A percentile compares a stretch with the other conserved stretches of the same genome.
Evolutionary conservation across 2,888 invertebrate genomes (phyloP).

Genomic region (Colletes collaris): DNA sequence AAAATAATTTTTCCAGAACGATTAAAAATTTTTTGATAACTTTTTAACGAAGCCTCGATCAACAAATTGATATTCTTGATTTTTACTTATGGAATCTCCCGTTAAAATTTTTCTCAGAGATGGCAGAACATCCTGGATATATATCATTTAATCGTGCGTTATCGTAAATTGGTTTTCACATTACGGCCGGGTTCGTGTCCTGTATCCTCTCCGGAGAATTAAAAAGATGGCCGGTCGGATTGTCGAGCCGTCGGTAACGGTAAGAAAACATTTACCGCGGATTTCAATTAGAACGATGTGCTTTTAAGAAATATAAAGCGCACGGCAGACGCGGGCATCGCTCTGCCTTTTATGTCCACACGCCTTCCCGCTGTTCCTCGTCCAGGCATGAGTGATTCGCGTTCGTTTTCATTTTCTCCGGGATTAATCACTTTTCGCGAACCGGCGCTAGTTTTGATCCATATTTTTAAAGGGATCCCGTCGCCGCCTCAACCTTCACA

Average conservation of each 20-base stretch:
- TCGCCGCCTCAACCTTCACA: too few relatives aligned
- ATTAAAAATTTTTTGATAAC: too few relatives aligned
- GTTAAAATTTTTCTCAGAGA: too few relatives aligned
- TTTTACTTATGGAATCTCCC: too few relatives aligned
- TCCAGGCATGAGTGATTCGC: slow-evolving; percentile 8
- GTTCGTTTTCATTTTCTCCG: too few relatives aligned
- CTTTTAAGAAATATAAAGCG: slow-evolving; percentile 35
- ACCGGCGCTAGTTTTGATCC: too few relatives aligned
- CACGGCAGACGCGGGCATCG: neutral
- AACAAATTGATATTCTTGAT: too few relatives aligned
- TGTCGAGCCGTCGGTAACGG: slow-evolving; percentile 4
- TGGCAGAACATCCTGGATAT: too few relatives aligned
- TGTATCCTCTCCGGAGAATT: slow-evolving; percentile 21
- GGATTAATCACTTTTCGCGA: too few relatives aligned
- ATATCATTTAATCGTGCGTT: neutral
- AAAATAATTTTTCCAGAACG: too few relatives aligned
- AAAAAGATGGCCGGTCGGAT: slow-evolving; percentile 20
- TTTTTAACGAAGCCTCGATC: too few relatives aligned
- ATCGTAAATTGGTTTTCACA: slow-evolving; percentile 5
- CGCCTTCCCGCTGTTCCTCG: neutral
- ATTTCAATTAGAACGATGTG: slow-evolving; percentile 38
- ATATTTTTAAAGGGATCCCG: too few relatives aligned
- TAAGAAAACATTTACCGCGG: slow-evolving; percentile 30
- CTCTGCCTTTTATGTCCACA: neutral
- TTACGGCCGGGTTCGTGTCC: neutral